Base-by-base conservation (phyloP, 2,113 vertebrate genomes). In the Hiodon alosoides region DNA sequence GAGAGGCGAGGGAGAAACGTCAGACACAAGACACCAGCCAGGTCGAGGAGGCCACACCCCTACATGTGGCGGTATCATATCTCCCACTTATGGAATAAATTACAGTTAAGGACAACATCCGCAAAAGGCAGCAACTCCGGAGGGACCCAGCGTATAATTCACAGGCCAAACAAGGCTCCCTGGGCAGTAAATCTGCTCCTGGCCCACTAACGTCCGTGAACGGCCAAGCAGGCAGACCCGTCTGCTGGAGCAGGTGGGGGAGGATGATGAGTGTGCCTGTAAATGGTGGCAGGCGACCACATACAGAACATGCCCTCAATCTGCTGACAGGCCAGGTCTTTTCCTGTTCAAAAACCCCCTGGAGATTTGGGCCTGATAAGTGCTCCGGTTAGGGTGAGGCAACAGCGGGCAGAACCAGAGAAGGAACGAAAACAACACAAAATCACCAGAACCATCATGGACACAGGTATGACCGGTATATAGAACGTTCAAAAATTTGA, bases 1-100 rank as follows among this genome's bases (percentile, higher is more conserved):
- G 81, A 77, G 73, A 72, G 79, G 13, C 1, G 69, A 7, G 67
- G 14, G 3, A 80, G 6, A 52, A 79, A 0, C 6, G 2, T 58
- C 8, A 7, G 3, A 53, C 2, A 6, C 0, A 64, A 52, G 4
- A 48, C 9, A 73, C 17, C 13, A 5, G 3, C 10, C 6, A 73
- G 46, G 13, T 10, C 17, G 7, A 51, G 9, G 11, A 14, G 69
- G 50, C 14, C 48, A 16, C 7, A 3, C 13, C 16, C 14, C 3
- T 5, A 16, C 61, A 5, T 16, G 16, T 6, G 16, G 61, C 58
- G 14, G 58, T 9, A 3, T 11, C 9, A 14, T 5, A 59, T 14
- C 8, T 59, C 9, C 58, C 14, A 1, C 55, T 8, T 8, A 11
- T 11, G 11, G 55, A 8, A 11, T 57, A 8, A 6, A 57, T 11